phyloP scores from a whole-genome alignment of 2,113 vertebrate species.

The Neotragus pygmaeus region DNA sequence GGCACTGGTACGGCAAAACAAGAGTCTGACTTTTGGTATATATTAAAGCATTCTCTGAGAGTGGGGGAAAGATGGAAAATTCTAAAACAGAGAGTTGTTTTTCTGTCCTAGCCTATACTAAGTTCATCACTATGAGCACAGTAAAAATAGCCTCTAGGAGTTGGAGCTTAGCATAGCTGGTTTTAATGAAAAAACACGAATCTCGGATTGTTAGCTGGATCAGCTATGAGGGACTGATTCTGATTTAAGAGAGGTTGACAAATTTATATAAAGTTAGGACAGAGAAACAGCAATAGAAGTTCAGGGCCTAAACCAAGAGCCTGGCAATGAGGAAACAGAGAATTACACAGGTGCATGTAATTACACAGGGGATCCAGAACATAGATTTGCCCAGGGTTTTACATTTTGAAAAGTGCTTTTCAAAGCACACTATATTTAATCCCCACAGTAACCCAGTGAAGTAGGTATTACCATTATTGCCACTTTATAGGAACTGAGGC shows the following conservation, averaged over 20 bases:
- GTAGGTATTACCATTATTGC: not conserved
- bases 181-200: conserved; percentile 18
- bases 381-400: not conserved
- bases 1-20: not conserved
- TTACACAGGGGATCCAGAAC: not conserved
- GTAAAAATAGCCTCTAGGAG: conserved; percentile 2
- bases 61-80: not conserved
- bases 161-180: not conserved
- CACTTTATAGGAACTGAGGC: conserved; percentile 15
- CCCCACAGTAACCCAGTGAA: not conserved
- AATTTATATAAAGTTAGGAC: not conserved
- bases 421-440: conserved; percentile 5
- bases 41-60: not conserved
- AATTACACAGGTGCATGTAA: not conserved
- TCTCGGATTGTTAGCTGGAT: not conserved
- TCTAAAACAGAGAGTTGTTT: not conserved
- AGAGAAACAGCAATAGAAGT: not conserved
- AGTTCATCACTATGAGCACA: not conserved
- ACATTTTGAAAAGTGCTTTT: conserved; percentile 20
- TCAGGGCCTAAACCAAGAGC: not conserved
- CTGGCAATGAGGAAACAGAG: not conserved
- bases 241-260: not conserved
- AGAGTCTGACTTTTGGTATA: not conserved
- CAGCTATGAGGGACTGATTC: not conserved
- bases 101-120: not conserved